These are phyloP conservation scores for Brachyopa scutellaris DNA, from an alignment of 2,888 invertebrate species.

Conservation along the genomic window DNA sequence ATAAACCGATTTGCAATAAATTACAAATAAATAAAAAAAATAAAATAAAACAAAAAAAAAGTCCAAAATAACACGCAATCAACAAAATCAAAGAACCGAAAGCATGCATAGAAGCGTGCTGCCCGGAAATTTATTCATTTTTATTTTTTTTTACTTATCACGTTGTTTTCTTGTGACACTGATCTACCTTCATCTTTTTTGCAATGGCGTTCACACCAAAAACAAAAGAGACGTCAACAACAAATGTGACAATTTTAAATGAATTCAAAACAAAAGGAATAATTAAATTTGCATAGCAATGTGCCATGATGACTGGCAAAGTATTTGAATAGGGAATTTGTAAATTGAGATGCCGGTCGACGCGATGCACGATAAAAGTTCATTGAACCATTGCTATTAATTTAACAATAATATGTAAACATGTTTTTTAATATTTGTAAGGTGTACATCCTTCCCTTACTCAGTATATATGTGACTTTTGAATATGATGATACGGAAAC, in stretches of 20 bases:
- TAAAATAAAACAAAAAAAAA: too few species aligned
- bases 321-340: slow-evolving; percentile 6
- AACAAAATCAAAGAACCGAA: neutral
- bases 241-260: neutral
- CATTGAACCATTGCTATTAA: neutral
- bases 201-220: neutral
- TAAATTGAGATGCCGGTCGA: slow-evolving; percentile 11
- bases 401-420: too few species aligned
- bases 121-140: too few species aligned
- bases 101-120: too few species aligned
- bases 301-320: neutral
- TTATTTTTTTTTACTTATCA: slow-evolving; percentile 14
- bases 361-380: slow-evolving; percentile 12
- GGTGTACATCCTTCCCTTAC: too few species aligned
- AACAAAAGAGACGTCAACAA: neutral
- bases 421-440: too few species aligned
- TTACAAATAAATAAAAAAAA: too few species aligned
- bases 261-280: slow-evolving; percentile 6
- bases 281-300: slow-evolving; percentile 3
- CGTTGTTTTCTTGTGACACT: neutral
- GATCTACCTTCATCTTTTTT: slow-evolving; percentile 29
- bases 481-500: too few species aligned
- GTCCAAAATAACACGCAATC: too few species aligned
- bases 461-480: too few species aligned
- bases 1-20: too few species aligned